A percentile compares a stretch with the other conserved stretches of the same genome.
Evolutionary conservation across 2,113 vertebrate species (phyloP).

Genomic region (Uria lomvia): DNA sequence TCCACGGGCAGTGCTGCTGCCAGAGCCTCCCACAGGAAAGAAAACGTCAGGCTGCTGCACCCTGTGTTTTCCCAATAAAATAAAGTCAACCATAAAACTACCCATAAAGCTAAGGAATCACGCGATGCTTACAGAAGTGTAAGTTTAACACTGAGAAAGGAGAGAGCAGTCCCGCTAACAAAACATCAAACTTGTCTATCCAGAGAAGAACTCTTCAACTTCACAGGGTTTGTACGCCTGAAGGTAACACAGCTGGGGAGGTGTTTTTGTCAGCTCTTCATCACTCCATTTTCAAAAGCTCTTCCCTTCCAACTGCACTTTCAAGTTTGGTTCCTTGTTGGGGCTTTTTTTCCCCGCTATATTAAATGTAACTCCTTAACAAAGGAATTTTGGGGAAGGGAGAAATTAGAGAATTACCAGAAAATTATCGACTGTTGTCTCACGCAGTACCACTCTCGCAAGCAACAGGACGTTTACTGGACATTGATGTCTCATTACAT

Average conservation of each 20-base stretch:
- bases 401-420: constrained; percentile 70
- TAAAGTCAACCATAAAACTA: background rate
- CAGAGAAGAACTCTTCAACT: background rate
- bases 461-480: constrained; percentile 69
- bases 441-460: constrained; percentile 28
- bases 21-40: background rate
- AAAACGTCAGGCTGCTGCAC: background rate
- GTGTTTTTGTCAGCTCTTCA: background rate
- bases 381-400: background rate
- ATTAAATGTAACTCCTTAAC: background rate
- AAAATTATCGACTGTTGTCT: constrained; percentile 68
- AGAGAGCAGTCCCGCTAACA: background rate
- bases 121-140: accelerated
- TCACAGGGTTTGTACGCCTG: accelerated
- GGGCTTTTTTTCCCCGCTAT: background rate
- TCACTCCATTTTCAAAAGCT: background rate
- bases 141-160: background rate
- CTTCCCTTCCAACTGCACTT: background rate
- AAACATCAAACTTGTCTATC: background rate
- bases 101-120: background rate
- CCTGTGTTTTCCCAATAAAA: background rate
- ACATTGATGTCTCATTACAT: constrained; percentile 73
- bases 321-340: background rate
- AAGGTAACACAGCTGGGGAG: background rate
- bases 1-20: background rate